Evolutionary conservation across 2,888 invertebrate species (phyloP).

Genomic region (Ormyrus nitidulus): DNA sequence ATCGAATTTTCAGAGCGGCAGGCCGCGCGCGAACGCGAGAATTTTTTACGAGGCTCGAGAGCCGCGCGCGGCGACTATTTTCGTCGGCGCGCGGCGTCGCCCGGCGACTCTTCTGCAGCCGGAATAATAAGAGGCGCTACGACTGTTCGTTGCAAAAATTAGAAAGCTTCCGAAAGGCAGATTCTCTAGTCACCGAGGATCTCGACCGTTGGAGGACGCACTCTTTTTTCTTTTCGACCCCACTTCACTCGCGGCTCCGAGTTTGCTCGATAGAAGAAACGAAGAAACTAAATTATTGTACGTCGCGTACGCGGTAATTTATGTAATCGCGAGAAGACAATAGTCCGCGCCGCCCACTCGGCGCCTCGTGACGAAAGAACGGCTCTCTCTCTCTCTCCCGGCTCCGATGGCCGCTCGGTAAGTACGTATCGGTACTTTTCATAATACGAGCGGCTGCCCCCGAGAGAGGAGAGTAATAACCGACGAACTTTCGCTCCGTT

Average conservation of each 20-base stretch:
- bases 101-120: neutral
- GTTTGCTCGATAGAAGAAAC: no score
- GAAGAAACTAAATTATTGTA: no score
- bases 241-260: no score
- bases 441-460: conserved; percentile 21
- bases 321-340: conserved; percentile 17
- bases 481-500: conserved; percentile 44
- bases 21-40: neutral
- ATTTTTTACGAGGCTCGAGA: conserved; percentile 25
- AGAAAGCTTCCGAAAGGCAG: neutral
- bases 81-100: neutral
- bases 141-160: conserved; percentile 33
- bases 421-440: conserved; percentile 11
- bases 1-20: conserved; percentile 31
- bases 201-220: no score
- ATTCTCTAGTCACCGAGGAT: no score
- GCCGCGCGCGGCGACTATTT: conserved; percentile 18
- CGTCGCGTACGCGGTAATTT: neutral
- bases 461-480: conserved; percentile 13
- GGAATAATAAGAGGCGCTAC: conserved; percentile 39
- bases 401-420: conserved; percentile 22
- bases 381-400: neutral
- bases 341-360: conserved; percentile 24
- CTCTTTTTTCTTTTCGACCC: no score
- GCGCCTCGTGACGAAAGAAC: conserved; percentile 28